Evolutionary conservation across 2,888 invertebrate genomes (phyloP).

Genomic region (Chymomyza amoena): DNA sequence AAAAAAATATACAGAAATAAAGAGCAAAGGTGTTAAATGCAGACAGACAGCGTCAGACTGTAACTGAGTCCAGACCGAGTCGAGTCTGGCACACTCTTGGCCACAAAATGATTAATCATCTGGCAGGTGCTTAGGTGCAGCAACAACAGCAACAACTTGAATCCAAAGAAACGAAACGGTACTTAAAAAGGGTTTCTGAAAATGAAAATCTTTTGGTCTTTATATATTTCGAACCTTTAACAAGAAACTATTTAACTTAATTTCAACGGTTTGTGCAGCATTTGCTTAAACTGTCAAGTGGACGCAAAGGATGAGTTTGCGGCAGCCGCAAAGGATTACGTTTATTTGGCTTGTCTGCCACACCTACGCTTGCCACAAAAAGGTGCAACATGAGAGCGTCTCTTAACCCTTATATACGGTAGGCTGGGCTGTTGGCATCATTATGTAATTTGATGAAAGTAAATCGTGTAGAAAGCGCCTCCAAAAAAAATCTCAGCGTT

Average conservation of each 20-base stretch:
- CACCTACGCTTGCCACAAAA: slow-evolving; percentile 51
- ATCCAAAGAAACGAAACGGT: slow-evolving; percentile 47
- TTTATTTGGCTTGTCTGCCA: slow-evolving; percentile 54
- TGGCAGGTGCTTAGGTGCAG: slow-evolving; percentile 67
- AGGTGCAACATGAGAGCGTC: slow-evolving; percentile 48
- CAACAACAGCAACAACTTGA: background rate
- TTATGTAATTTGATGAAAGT: slow-evolving; percentile 69
- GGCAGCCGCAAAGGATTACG: slow-evolving; percentile 57
- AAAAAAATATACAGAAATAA: too few relatives aligned
- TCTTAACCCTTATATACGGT: slow-evolving; percentile 13
- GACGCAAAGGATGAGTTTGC: slow-evolving; percentile 22
- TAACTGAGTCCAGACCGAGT: background rate
- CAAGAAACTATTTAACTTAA: slow-evolving; percentile 74
- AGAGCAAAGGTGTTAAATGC: slow-evolving; percentile 54
- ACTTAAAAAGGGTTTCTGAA: slow-evolving; percentile 46
- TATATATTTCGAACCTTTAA: slow-evolving; percentile 46
- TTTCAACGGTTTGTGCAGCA: slow-evolving; percentile 57
- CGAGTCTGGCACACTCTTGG: background rate
- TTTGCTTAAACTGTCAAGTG: slow-evolving; percentile 72
- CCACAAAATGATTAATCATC: slow-evolving; percentile 76
- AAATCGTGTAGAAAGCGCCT: slow-evolving; percentile 33
- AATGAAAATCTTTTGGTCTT: slow-evolving; percentile 20
- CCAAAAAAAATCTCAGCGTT: background rate
- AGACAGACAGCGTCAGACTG: slow-evolving; percentile 25
- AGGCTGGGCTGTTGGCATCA: slow-evolving; percentile 57